Base-by-base conservation (phyloP, 2,888 invertebrate species). In the Polydrusus cervinus region DNA sequence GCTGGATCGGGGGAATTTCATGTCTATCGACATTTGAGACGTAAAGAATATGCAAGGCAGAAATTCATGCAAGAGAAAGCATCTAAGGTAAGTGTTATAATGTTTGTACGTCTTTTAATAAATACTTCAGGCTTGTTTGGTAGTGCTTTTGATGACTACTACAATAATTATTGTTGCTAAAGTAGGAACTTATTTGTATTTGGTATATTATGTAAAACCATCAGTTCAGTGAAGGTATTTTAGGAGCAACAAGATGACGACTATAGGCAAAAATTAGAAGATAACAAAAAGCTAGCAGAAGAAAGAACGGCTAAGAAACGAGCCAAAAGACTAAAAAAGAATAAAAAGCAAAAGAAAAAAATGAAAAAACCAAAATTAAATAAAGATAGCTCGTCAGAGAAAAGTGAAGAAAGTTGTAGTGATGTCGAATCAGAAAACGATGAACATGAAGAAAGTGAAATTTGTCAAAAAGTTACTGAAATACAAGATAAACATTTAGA, bases 1-100 rank as follows among this genome's bases (percentile, higher is more conserved):
- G 99, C 99, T 40, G 99, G 99, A 0, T 98, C 98, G 76, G 99
- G 99, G 9, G 99, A 99, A 87, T 99, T 99, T 88, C 99, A 99
- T 87, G 98, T 99, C 0, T 99, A 99, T 84, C 90, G 99, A 77
- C 98, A 99, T 88, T 90, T 99, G 53, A 89, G 99, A 61, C 90
- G 99, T 74, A 96, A 99, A 87, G 99, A 99, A 88, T 97, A 97
- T 88, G 96, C 98, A 0, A 90, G 99, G 72, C 97, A 98, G 85
- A 97, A 97, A 85, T 95, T 93, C 84, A 96, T 98, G 83, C 94
- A 96, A 83, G 95, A 96, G 83, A 94, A 95, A 87, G 95, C 94
- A 81, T 92, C 93, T 87, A 93, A 93, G 89, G 96, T 95, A 87
- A 57, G 72, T 69, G 66, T 25, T 25, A 5, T 1, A 25, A 25